A percentile compares a stretch with the other conserved stretches of the same genome.
phyloP scores from a whole-genome alignment of 37 sponge, comb jelly and placozoan species.

The Tethya wilhelma region DNA sequence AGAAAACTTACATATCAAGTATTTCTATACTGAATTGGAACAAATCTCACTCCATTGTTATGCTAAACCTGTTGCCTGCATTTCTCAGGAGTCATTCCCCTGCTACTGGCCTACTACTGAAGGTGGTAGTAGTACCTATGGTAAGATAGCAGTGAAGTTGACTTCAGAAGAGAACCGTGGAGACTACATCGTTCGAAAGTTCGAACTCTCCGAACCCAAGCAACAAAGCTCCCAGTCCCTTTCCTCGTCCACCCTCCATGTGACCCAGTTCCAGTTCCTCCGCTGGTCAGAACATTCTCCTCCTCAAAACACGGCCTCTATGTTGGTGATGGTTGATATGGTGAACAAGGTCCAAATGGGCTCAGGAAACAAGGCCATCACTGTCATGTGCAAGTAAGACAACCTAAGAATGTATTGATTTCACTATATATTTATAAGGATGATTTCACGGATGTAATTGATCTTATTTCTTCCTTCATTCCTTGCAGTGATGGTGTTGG shows the following conservation, averaged over 20 bases:
- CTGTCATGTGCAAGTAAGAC: conserved; percentile 87
- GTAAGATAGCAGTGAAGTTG: conserved; percentile 62
- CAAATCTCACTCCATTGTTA: too few relatives aligned
- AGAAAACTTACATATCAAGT: too few relatives aligned
- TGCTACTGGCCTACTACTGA: conserved; percentile 65
- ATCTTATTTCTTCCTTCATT: too few relatives aligned
- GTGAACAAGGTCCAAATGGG: conserved; percentile 55
- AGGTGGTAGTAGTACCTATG: conserved; percentile 40
- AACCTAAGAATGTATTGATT: background rate
- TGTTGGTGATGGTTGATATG: conserved; percentile 67
- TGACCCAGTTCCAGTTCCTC: conserved; percentile 64
- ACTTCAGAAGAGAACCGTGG: conserved; percentile 24
- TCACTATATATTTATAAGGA: too few relatives aligned
- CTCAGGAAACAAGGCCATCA: conserved; percentile 75
- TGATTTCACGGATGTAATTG: too few relatives aligned
- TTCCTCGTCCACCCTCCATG: background rate
- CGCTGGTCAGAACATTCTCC: conserved; percentile 54
- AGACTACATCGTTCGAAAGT: conserved; percentile 26
- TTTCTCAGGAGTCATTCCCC: conserved; percentile 36
- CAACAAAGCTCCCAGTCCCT: background rate
- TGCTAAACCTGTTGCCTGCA: too few relatives aligned
- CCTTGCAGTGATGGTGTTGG: conserved; percentile 65
- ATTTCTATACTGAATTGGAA: too few relatives aligned
- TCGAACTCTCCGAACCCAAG: conserved; percentile 34
- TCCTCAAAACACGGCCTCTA: conserved; percentile 26